A percentile compares a stretch with the other conserved stretches of the same genome.
These are phyloP conservation scores for Lineus longissimus DNA, from an alignment of 1,140 invertebrate species.

Conservation along the genomic window DNA sequence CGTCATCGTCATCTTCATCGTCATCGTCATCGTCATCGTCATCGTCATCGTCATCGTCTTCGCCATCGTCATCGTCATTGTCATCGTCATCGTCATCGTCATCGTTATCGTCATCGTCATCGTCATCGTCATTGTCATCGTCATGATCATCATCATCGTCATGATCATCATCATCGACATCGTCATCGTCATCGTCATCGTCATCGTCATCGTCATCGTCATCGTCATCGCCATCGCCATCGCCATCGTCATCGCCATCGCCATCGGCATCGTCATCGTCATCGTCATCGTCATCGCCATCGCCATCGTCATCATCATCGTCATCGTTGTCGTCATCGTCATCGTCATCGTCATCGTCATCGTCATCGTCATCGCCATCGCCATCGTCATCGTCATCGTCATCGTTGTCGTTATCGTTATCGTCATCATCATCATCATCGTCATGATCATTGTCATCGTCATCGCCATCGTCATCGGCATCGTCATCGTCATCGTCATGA, in stretches of 20 bases:
- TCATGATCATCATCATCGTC: too few relatives aligned
- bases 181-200: not conserved
- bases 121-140: not conserved
- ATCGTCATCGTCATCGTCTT: conserved; percentile 16
- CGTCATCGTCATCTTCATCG: not conserved
- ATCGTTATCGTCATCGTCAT: not conserved
- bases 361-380: too few relatives aligned
- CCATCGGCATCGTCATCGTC: not conserved
- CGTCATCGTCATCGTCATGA: too few relatives aligned
- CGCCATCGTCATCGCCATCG: not conserved
- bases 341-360: not conserved
- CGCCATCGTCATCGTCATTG: too few relatives aligned
- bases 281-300: not conserved
- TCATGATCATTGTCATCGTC: too few relatives aligned
- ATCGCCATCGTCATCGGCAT: too few relatives aligned
- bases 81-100: conserved; percentile 1
- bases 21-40: conserved; percentile 7
- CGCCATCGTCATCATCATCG: not conserved
- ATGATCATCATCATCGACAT: not conserved
- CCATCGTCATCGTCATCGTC: not conserved
- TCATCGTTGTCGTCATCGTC: not conserved
- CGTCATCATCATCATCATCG: conserved; percentile 3
- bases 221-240: not conserved
- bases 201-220: not conserved
- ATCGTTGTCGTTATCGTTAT: too few relatives aligned